Evolutionary conservation across 2,888 invertebrate species (phyloP).

Genomic region (Rotaria socialis): DNA sequence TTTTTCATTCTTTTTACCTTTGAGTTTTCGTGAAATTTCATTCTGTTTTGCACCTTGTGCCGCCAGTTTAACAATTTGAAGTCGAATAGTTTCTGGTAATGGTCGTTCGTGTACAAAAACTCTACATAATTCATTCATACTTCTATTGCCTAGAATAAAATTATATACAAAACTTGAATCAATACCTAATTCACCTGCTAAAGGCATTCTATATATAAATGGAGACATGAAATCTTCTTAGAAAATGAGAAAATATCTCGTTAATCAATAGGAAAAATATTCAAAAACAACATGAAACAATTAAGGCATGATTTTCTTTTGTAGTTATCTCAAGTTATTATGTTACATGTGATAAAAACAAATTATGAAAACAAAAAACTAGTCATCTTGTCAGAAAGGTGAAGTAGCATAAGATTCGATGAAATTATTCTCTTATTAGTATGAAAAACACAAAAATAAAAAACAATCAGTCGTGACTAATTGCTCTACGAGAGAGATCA

Average conservation of each 20-base stretch:
- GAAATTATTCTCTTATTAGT: background rate
- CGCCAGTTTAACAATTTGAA: constrained; percentile 47
- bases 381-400: no score
- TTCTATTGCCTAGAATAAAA: constrained; percentile 46
- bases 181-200: background rate
- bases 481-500: background rate
- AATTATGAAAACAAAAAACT: no score
- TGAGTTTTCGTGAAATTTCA: constrained; percentile 47
- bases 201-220: background rate
- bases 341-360: no score
- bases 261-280: no score
- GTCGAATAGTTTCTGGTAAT: constrained; percentile 47
- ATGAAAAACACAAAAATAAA: no score
- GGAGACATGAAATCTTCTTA: no score
- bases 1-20: background rate
- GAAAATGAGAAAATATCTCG: no score
- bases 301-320: no score
- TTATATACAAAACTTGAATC: background rate
- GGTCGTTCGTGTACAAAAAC: constrained; percentile 48
- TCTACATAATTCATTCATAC: constrained; percentile 48
- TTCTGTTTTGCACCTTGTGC: constrained; percentile 47
- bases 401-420: background rate
- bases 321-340: no score
- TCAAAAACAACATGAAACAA: no score
- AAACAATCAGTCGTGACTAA: background rate